These are phyloP conservation scores for Carlito syrichta DNA, from an alignment of 2,113 vertebrate species.

Conservation along the genomic window DNA sequence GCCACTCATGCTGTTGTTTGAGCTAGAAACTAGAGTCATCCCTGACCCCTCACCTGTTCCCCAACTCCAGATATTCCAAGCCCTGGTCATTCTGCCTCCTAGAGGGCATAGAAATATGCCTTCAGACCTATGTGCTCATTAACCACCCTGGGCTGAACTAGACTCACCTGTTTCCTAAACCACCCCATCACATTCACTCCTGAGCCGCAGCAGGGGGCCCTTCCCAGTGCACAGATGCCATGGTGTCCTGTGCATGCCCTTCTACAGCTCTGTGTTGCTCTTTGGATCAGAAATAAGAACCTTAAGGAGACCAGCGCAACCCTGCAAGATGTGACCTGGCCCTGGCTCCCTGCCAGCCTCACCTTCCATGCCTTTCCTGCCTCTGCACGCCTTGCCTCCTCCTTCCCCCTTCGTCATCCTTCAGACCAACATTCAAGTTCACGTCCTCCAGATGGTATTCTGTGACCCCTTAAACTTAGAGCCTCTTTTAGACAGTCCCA, in stretches of 20 bases:
- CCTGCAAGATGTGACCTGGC: not conserved
- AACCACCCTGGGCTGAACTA: too few species aligned
- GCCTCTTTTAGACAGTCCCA: not conserved
- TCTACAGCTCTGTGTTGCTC: not conserved
- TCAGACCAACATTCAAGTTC: not conserved
- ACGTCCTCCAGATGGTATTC: not conserved
- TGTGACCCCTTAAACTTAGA: not conserved
- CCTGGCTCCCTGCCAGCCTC: not conserved
- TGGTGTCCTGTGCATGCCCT: rapidly evolving
- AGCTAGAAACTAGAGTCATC: not conserved
- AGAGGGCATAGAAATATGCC: not conserved
- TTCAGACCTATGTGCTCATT: not conserved
- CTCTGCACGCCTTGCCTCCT: rapidly evolving
- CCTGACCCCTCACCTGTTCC: too few species aligned
- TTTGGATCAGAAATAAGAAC: not conserved
- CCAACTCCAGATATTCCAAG: not conserved
- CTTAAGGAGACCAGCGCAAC: not conserved
- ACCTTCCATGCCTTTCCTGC: not conserved
- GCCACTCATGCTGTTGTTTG: rapidly evolving
- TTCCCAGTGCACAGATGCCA: rapidly evolving
- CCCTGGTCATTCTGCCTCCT: not conserved
- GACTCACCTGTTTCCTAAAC: not conserved
- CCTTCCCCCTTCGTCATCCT: not conserved
- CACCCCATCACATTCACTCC: too few species aligned
- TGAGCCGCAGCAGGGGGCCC: rapidly evolving